Conservation (phyloP, 2,888 invertebrate genomes). For the Cryptus armator region DNA sequence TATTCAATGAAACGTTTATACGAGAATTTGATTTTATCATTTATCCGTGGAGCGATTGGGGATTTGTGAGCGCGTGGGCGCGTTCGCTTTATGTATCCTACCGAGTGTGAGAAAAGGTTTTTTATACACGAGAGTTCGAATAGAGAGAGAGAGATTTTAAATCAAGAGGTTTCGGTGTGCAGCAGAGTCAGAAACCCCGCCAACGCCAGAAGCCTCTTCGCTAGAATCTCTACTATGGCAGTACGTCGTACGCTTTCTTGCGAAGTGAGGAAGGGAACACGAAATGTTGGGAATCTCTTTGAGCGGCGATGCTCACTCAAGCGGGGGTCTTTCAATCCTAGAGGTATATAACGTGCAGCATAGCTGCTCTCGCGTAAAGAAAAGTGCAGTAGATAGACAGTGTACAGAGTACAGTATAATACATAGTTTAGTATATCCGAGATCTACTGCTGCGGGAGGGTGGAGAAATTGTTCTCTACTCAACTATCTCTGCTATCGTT, state of each 20-base stretch:
- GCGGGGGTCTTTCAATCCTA: conserved; percentile 45
- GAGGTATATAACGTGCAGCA: conserved; percentile 4
- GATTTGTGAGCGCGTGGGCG: background rate
- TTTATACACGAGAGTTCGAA: conserved; percentile 1
- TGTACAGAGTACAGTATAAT: conserved; percentile 27
- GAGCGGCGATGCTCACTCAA: conserved; percentile 52
- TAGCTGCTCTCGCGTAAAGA: conserved; percentile 14
- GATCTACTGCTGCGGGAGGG: conserved; percentile 7
- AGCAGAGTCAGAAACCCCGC: conserved; percentile 7
- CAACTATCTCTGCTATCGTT: background rate
- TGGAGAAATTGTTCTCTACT: background rate
- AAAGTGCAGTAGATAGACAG: conserved; percentile 23
- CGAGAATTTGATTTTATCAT: conserved; percentile 22
- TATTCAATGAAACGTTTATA: conserved; percentile 12
- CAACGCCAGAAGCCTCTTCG: conserved; percentile 37
- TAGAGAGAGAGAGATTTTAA: conserved; percentile 2
- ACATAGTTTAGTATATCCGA: conserved; percentile 32
- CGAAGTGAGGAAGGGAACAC: conserved; percentile 27
- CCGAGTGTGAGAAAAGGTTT: conserved; percentile 5
- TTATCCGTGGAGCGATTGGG: conserved; percentile 1
- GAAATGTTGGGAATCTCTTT: conserved; percentile 55
- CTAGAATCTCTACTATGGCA: background rate
- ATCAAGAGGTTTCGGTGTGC: conserved; percentile 42
- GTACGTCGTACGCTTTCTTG: conserved; percentile 3
- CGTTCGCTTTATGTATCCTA: conserved; percentile 17